phyloP scores from a whole-genome alignment of 1,140 invertebrate species.

The Macrostomum lignano region DNA sequence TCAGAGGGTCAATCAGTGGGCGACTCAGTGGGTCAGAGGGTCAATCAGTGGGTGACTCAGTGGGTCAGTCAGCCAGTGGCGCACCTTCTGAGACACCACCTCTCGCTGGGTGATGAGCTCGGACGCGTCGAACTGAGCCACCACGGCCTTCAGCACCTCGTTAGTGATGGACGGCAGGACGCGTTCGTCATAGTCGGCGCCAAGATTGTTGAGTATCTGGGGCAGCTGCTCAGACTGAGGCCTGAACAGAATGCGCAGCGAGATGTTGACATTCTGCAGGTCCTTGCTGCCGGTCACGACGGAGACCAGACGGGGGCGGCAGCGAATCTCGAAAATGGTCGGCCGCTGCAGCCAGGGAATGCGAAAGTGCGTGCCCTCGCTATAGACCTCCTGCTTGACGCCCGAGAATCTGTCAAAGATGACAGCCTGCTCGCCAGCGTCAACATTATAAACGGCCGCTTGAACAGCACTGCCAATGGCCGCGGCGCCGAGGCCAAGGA shows the following conservation, averaged over 20 bases:
- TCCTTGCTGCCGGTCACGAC: constrained; percentile 96
- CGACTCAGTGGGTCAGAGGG: no score
- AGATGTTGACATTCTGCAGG: constrained; percentile 97
- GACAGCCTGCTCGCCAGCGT: constrained; percentile 87
- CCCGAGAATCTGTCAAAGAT: constrained; percentile 94
- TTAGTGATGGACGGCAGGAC: constrained; percentile 92
- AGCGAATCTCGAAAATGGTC: constrained; percentile 83
- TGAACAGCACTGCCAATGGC: no score
- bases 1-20: no score
- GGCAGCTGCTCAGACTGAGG: constrained; percentile 56
- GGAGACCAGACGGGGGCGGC: constrained; percentile 74
- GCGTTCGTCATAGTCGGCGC: constrained; percentile 86
- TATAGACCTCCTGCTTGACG: constrained; percentile 61
- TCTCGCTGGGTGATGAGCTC: constrained; percentile 96
- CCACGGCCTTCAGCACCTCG: constrained; percentile 92
- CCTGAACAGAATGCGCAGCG: constrained; percentile 77
- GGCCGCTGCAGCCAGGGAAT: constrained; percentile 93
- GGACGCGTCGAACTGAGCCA: constrained; percentile 94
- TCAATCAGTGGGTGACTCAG: no score
- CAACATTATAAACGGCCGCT: no score
- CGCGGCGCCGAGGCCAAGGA: no score
- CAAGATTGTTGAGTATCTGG: constrained; percentile 77
- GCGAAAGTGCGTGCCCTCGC: constrained; percentile 94
- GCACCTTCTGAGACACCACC: constrained; percentile 61
- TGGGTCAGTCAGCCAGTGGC: no score